Percentiles rank a stretch among this genome's conserved stretches.
Conservation (phyloP, 2,797 vertebrate species). For the Masticophis lateralis region DNA sequence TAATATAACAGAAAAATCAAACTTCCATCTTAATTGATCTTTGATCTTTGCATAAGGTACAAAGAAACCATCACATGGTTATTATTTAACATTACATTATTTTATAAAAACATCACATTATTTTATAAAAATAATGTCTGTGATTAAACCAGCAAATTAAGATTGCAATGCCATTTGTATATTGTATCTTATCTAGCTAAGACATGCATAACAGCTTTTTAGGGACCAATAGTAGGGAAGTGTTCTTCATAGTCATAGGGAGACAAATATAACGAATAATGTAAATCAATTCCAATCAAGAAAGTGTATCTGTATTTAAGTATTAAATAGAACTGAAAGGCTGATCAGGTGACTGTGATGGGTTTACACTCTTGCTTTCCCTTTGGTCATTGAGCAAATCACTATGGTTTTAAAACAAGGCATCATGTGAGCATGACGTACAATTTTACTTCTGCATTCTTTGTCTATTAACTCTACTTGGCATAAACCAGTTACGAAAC, state of each 20-base stretch:
- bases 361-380: neutral
- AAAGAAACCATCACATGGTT: neutral
- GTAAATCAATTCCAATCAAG: neutral
- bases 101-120: too few relatives aligned
- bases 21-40: neutral
- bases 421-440: neutral
- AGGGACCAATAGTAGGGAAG: neutral
- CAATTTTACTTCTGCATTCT: neutral
- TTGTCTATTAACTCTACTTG: neutral
- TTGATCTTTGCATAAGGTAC: neutral
- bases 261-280: neutral
- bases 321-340: neutral
- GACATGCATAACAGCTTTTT: neutral
- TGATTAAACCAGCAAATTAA: neutral
- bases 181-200: neutral
- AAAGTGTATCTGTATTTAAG: neutral
- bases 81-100: too few relatives aligned
- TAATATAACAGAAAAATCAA: neutral
- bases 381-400: neutral
- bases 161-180: neutral
- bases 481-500: neutral
- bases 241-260: neutral
- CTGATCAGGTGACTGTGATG: neutral
- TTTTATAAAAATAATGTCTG: neutral
- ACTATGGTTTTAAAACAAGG: neutral